A percentile compares a stretch with the other conserved stretches of the same genome.
Conservation (phyloP, 2,113 vertebrate genomes). For the Oreocharis arfaki region DNA sequence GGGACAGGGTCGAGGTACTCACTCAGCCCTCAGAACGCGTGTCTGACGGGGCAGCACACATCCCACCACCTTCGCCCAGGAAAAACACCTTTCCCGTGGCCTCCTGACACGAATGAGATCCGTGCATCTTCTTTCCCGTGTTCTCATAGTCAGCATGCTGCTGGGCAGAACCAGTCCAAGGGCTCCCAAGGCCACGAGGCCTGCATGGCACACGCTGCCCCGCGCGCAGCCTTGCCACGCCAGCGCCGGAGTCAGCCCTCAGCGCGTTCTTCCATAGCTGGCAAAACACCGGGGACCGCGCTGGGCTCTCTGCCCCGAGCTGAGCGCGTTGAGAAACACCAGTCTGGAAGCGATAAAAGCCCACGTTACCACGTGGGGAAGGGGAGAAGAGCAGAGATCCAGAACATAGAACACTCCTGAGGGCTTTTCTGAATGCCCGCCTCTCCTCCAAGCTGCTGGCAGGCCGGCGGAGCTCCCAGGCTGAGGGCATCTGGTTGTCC, state of each 20-base stretch:
- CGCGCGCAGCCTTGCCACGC: rapidly evolving
- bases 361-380: rapidly evolving
- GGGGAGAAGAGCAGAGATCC: background rate
- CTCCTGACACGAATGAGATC: background rate
- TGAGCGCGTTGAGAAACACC: background rate
- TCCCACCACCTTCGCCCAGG: background rate
- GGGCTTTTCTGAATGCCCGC: background rate
- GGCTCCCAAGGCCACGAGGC: background rate
- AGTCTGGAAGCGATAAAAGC: background rate
- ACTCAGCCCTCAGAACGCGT: background rate
- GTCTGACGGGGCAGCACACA: rapidly evolving
- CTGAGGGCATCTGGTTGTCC: background rate
- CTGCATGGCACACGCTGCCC: rapidly evolving
- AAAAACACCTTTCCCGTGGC: background rate
- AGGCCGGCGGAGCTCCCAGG: background rate
- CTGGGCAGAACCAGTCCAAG: background rate
- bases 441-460: background rate
- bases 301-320: background rate
- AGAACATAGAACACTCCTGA: background rate
- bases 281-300: background rate
- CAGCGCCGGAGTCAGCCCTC: background rate
- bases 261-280: rapidly evolving
- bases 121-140: background rate
- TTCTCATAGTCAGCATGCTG: background rate
- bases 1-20: rapidly evolving